phyloP scores from a whole-genome alignment of 2,797 vertebrate species.

The Malacoraja senta region DNA sequence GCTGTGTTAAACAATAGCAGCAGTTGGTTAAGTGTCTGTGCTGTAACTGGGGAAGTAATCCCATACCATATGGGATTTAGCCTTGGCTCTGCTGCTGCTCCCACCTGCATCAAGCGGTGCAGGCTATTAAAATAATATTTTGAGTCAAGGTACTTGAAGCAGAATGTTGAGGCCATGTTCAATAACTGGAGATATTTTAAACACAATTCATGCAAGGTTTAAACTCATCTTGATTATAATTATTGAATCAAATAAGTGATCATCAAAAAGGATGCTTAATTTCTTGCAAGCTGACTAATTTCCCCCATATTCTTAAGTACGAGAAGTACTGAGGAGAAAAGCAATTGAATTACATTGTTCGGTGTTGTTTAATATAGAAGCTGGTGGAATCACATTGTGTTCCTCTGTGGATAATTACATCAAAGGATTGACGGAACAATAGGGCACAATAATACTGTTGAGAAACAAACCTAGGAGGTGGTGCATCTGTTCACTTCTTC shows the following conservation, averaged over 20 bases:
- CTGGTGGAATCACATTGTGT: not conserved
- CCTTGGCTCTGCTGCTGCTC: not conserved
- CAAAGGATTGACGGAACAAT: not conserved
- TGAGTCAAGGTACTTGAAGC: not conserved
- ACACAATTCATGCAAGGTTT: not conserved
- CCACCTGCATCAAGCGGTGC: not conserved
- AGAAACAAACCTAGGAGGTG: not conserved
- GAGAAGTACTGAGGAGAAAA: not conserved
- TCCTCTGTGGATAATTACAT: not conserved
- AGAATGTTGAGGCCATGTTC: not conserved
- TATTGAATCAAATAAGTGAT: not conserved
- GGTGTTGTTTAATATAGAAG: not conserved
- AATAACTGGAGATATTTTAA: not conserved
- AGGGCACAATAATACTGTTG: not conserved
- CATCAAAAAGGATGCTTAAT: not conserved
- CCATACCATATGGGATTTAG: too few species aligned
- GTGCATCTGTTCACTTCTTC: not conserved
- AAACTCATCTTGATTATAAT: not conserved
- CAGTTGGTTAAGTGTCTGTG: not conserved
- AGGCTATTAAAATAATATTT: not conserved
- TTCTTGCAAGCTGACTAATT: not conserved
- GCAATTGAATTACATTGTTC: not conserved
- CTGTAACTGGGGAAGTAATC: too few species aligned
- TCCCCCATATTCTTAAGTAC: not conserved
- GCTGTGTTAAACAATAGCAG: constrained; percentile 16